Evolutionary conservation across 2,888 invertebrate genomes (phyloP).

Genomic region (Merodon equestris): DNA sequence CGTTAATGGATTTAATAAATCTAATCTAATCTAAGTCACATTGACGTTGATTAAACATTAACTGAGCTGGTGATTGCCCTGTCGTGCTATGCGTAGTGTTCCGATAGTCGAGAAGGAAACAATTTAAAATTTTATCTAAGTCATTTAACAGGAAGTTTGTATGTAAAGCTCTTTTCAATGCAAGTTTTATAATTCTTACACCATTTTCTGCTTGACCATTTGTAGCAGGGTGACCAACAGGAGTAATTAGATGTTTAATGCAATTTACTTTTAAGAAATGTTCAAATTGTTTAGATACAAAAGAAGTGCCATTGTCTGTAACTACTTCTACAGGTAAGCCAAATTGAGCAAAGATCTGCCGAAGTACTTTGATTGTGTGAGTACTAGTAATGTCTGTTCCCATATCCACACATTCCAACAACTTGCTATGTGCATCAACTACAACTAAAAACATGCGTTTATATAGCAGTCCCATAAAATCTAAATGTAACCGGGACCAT

Average conservation of each 20-base stretch:
- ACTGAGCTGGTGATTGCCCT: constrained; percentile 8
- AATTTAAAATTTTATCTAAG: constrained; percentile 5
- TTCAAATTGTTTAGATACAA: constrained; percentile 67
- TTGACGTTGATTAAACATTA: constrained; percentile 8
- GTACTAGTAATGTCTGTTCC: constrained; percentile 10
- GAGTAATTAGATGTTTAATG: constrained; percentile 29
- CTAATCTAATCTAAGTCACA: constrained; percentile 12
- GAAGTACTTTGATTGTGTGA: constrained; percentile 3
- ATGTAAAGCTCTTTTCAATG: constrained; percentile 18
- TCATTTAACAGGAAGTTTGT: not conserved
- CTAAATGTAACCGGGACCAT: constrained; percentile 65
- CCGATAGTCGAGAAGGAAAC: constrained; percentile 9
- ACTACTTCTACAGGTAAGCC: constrained; percentile 68
- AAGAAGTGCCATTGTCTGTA: constrained; percentile 67
- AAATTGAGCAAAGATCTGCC: constrained; percentile 58
- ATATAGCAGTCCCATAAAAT: constrained; percentile 36
- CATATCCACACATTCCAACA: constrained; percentile 54
- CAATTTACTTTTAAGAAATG: constrained; percentile 37
- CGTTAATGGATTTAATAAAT: constrained; percentile 14
- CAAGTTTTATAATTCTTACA: constrained; percentile 5
- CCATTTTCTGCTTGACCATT: constrained; percentile 18
- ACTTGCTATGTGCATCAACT: constrained; percentile 68
- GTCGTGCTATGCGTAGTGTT: constrained; percentile 15
- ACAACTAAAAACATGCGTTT: constrained; percentile 29
- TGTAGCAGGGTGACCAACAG: constrained; percentile 14